Evolutionary conservation across 2,113 vertebrate species (phyloP).

Genomic region (Laterallus jamaicensis): DNA sequence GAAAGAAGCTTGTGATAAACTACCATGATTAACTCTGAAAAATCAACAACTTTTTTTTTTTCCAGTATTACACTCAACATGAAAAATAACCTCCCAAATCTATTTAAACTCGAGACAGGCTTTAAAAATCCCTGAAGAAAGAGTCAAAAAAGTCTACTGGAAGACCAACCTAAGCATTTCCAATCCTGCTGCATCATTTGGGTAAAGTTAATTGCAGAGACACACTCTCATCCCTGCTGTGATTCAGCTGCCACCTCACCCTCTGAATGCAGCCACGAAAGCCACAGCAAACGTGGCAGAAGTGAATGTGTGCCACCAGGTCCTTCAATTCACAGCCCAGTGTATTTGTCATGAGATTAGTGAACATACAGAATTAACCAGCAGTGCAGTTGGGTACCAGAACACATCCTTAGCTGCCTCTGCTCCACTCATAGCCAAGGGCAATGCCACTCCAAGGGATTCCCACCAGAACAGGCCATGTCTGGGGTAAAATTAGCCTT

Average conservation of each 20-base stretch:
- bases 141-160: not conserved
- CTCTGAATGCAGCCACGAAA: not conserved
- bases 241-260: not conserved
- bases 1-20: not conserved
- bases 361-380: accelerated
- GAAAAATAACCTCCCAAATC: not conserved
- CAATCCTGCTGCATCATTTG: not conserved
- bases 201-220: conserved; percentile 16
- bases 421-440: not conserved
- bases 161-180: not conserved
- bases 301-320: not conserved
- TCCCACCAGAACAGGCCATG: not conserved
- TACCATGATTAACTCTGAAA: not conserved
- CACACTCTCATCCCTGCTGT: not conserved
- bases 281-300: not conserved
- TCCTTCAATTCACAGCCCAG: not conserved
- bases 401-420: not conserved
- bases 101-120: not conserved
- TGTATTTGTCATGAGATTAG: accelerated
- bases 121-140: conserved; percentile 3
- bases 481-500: not conserved
- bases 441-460: not conserved
- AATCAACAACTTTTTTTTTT: not conserved
- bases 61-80: not conserved
- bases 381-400: accelerated